Evolutionary conservation across 1,140 invertebrate species (phyloP).

Genomic region (Arctopsyche grandis): DNA sequence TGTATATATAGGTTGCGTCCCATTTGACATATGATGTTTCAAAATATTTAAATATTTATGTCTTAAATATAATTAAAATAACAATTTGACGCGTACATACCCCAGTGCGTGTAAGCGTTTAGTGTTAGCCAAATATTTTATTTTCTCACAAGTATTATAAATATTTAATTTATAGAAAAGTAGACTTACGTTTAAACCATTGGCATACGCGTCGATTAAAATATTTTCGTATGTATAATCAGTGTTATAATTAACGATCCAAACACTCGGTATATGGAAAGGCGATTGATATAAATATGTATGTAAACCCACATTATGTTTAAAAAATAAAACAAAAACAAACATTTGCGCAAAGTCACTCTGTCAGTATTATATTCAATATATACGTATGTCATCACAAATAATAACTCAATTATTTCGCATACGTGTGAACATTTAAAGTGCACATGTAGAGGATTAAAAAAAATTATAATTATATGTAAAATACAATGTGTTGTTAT

Average conservation of each 20-base stretch:
- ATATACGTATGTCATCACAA: background rate
- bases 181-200: background rate
- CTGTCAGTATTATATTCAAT: slow-evolving; percentile 4
- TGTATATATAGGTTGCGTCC: slow-evolving; percentile 27
- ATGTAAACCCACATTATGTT: too few relatives aligned
- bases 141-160: background rate
- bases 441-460: background rate
- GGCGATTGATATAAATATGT: too few relatives aligned
- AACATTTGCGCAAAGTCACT: background rate
- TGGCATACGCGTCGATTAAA: too few relatives aligned
- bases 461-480: background rate
- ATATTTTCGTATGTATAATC: too few relatives aligned
- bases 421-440: background rate
- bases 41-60: too few relatives aligned
- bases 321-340: too few relatives aligned
- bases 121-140: background rate
- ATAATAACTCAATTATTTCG: background rate
- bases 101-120: background rate
- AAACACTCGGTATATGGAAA: too few relatives aligned
- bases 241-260: too few relatives aligned
- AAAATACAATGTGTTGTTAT: slow-evolving; percentile 12
- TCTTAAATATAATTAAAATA: background rate
- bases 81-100: background rate
- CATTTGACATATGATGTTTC: background rate
- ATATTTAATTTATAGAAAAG: background rate